Evolutionary conservation across 1,140 invertebrate genomes (phyloP), one percentile per base, ranked within the genome.

Genomic region (Littorina saxatilis): DNA sequence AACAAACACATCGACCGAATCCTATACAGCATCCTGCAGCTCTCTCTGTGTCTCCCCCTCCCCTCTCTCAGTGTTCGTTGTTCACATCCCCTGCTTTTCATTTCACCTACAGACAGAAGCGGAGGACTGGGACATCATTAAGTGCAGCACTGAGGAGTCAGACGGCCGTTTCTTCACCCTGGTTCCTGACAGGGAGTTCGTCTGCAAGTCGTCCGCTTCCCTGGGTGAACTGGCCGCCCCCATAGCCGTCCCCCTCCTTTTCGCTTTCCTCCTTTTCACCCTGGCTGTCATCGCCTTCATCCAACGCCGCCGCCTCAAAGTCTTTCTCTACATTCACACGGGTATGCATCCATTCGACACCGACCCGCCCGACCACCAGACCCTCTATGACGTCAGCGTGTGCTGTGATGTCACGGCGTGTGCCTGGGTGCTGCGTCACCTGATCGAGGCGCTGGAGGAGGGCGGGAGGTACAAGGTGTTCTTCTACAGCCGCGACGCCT

Each of bases 321-420:
- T 89, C 4, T 63, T 87, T 20, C 35, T 89, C 23, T 89, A 86
- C 43, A 82, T 89, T 11, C 86, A 89, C 76, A 86, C 86, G 27
- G 87, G 87, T 4, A 52, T 88, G 32, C 88, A 87, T 79, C 88
- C 88, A 35, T 89, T 89, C 72, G 88, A 89, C 82, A 83, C 83
- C 27, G 85, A 88, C 47, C 79, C 83, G 63, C 80, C 37, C 1
- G 83, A 85, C 27, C 17, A 66, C 0, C 50, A 74, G 1, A 83
- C 86, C 61, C 50, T 82, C 5, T 84, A 87, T 73, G 87, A 88
- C 68, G 83, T 82, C 50, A 79, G 85, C 15, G 77, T 89, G 40
- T 76, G 86, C 29, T 87, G 87, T 79, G 79, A 82, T 2, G 58
- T 82, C 7, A 32, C 37, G 4, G n/a, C 83, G 4, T 82, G 83